phyloP scores from a whole-genome alignment of 2,888 invertebrate species.

The Tenthredo amoena region DNA sequence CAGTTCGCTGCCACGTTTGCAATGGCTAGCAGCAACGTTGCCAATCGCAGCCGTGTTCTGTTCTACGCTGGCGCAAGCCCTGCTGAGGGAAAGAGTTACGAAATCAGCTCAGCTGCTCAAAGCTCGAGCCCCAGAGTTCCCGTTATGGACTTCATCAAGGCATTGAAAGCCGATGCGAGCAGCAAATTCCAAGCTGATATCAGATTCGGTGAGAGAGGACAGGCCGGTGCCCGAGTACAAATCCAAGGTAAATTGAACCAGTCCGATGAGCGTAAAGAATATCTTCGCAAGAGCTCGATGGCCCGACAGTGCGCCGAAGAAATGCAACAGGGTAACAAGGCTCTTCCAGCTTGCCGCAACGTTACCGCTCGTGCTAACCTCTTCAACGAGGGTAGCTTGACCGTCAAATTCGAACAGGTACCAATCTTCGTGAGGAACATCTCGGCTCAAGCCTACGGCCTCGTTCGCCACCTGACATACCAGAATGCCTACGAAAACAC shows the following conservation, averaged over 20 bases:
- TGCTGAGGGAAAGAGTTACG: constrained; percentile 73
- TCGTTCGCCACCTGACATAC: constrained; percentile 14
- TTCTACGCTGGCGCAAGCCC: constrained; percentile 78
- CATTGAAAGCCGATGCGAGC: constrained; percentile 79
- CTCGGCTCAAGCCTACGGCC: constrained; percentile 24
- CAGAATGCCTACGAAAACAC: constrained; percentile 43
- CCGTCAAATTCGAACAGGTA: background rate
- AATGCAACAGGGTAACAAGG: constrained; percentile 80
- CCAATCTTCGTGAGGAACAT: constrained; percentile 17
- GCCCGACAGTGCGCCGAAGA: constrained; percentile 78
- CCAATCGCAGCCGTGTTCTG: constrained; percentile 80
- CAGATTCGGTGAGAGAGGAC: constrained; percentile 79
- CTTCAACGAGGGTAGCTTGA: constrained; percentile 28
- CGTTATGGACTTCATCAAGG: constrained; percentile 70
- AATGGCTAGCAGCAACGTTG: constrained; percentile 80
- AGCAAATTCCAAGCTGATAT: constrained; percentile 78
- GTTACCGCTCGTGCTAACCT: constrained; percentile 79
- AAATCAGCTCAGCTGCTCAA: constrained; percentile 79
- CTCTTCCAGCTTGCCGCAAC: constrained; percentile 81
- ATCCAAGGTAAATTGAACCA: constrained; percentile 79
- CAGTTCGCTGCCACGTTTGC: constrained; percentile 81
- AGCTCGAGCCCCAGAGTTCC: constrained; percentile 80
- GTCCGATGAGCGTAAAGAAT: constrained; percentile 78
- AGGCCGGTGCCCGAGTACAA: constrained; percentile 74
- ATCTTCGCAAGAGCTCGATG: constrained; percentile 77